Conservation (phyloP, 2,797 vertebrate genomes). For the Odontamblyopus lacepedii region DNA sequence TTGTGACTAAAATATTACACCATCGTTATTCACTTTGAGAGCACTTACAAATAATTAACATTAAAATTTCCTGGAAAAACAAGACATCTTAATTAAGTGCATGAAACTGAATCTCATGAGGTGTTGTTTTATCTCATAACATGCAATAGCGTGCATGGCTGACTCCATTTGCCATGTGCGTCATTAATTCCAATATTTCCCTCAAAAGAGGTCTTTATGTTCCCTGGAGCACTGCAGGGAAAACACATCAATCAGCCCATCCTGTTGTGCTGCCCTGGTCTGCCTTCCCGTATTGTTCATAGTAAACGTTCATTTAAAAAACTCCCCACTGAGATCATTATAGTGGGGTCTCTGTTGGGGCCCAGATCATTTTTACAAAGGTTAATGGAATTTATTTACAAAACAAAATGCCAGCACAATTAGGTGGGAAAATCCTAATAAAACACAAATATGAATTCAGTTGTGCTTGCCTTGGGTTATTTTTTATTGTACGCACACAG, state of each 20-base stretch:
- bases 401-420: slow-evolving; percentile 42
- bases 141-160: slow-evolving; percentile 20
- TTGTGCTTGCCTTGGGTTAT: not conserved
- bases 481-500: no score
- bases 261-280: slow-evolving; percentile 20
- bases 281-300: slow-evolving; percentile 37
- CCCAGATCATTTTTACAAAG: slow-evolving; percentile 38
- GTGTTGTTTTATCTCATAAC: slow-evolving; percentile 13
- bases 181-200: slow-evolving; percentile 43
- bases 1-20: slow-evolving; percentile 3
- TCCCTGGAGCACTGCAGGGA: slow-evolving; percentile 28
- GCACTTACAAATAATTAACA: slow-evolving; percentile 1
- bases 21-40: not conserved
- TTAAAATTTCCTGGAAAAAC: slow-evolving; percentile 16
- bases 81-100: slow-evolving; percentile 19
- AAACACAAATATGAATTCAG: not conserved
- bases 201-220: slow-evolving; percentile 41
- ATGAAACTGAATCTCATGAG: slow-evolving; percentile 17
- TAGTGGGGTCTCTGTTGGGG: slow-evolving; percentile 23
- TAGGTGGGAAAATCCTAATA: slow-evolving; percentile 15
- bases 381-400: slow-evolving; percentile 36
- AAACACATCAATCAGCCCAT: slow-evolving; percentile 48
- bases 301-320: slow-evolving; percentile 30
- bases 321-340: slow-evolving; percentile 43
- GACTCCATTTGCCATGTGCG: slow-evolving; percentile 13